Evolutionary conservation across 2,888 invertebrate species (phyloP), one percentile per base, ranked within the genome.

Genomic region (Geotrupes spiniger): DNA sequence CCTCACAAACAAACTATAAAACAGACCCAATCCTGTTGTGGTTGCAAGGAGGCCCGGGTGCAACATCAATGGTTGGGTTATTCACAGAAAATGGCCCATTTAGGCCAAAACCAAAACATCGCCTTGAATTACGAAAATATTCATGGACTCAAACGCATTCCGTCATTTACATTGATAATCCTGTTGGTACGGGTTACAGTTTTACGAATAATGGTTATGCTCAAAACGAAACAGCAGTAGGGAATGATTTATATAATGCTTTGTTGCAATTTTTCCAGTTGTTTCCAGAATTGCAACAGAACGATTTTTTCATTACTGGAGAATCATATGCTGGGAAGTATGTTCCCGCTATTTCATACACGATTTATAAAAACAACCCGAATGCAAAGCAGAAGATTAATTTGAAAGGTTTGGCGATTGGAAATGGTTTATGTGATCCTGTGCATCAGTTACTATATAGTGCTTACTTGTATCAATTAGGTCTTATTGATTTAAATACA

Each of bases 111-210:
- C 57, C 58, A 4, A 62, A 62, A 10, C 63, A 70, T 4, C 72
- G 69, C 12, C 54, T 75, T 51, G 75, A 66, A 70, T 68, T 80
- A 53, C 79, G 91, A 29, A 80, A 87, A 59, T 86, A 85, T 60
- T 82, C 87, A 5, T 96, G 95, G 95, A 85, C 83, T 45, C 73
- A 80, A 29, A 82, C 82, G 6, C 89, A 90, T 68, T 84, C 87
- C 59, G 72, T 95, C 31, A 79, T 96, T 44, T 96, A 90, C 68
- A 87, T 96, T 46, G 95, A 96, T 69, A 95, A 92, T 71, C 95
- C 95, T 0, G 95, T 91, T 1, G 92, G 93, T 1, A 88, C 92
- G 1, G 95, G 95, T 0, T 96, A 87, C 67, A 94, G 94, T 72
- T 94, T 92, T 63, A 92, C 94, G 0, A 82, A 85, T 12, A 78